Evolutionary conservation across 2,888 invertebrate species (phyloP), one percentile per base, ranked within the genome.

Genomic region (Mantis religiosa): DNA sequence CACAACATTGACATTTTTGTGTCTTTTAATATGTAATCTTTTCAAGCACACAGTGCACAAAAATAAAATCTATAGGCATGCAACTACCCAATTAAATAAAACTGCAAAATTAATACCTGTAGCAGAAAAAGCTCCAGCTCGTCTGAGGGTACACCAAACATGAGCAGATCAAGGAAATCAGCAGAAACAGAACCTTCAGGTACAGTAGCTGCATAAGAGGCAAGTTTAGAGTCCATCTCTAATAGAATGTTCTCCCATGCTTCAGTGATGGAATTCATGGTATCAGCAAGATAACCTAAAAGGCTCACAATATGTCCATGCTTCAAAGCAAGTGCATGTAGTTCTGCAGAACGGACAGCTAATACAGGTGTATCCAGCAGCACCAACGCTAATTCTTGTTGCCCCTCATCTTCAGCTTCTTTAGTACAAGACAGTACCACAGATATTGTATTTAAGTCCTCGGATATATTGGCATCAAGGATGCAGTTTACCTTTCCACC

Each of bases 161-260:
- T 96, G 3, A 98, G 94, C 81, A 99, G 93, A 92, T 98, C 98
- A 91, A 99, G 93, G 92, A 99, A 97, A 93, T 99, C 98, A 82
- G 98, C 97, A 25, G 98, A 97, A 25, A 98, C 96, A 84, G 97
- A 96, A 85, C 97, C 97, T 91, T 96, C 96, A 7, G 96, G 95
- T 88, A 97, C 96, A 90, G 95, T 95, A 90, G 96, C 96, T 20
- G 98, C 98, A 94, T 98, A 98, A 91, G 96, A 96, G 1, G 97
- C 96, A 91, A 99, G 95, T 93, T 99, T 99, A 86, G 97, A 96
- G 92, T 99, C 98, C 96, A 99, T 97, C 94, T 99, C 98, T 84
- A 98, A 93, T 82, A 99, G 94, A 91, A 98, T 98, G 90, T 97
- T 98, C 92, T 99, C 99, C 98, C 98, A 99, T 0, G 98, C 97